Conservation (phyloP, 2,888 invertebrate species). For the Choristoneura rosaceana region DNA sequence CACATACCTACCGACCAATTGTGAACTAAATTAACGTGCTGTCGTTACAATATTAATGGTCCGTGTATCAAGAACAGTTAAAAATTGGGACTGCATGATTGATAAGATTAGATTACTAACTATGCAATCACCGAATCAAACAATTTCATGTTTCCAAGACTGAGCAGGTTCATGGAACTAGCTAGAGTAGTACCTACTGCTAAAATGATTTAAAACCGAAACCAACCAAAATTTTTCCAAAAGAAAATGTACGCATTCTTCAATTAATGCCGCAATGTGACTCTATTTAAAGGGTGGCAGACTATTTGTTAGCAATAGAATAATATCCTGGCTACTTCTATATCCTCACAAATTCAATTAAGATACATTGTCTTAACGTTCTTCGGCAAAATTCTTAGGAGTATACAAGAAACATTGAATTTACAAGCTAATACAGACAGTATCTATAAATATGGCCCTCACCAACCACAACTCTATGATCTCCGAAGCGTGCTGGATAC, state of each 20-base stretch:
- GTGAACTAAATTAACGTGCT: no score
- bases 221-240: neutral
- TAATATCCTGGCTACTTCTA: neutral
- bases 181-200: neutral
- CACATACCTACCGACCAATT: no score
- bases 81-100: no score
- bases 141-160: neutral
- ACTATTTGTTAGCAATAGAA: neutral
- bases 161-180: neutral
- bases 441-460: constrained; percentile 39
- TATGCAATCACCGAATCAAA: no score
- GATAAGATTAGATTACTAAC: no score
- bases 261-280: neutral
- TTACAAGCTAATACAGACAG: neutral
- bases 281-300: neutral
- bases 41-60: no score
- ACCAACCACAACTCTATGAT: constrained; percentile 35
- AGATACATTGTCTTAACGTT: neutral
- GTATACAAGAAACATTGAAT: neutral
- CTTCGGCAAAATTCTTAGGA: neutral
- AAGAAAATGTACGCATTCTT: neutral
- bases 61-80: no score
- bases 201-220: neutral
- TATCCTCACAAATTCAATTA: neutral
- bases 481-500: constrained; percentile 42